Base-by-base conservation (phyloP, 2,888 invertebrate species). In the Deilephila porcellus region DNA sequence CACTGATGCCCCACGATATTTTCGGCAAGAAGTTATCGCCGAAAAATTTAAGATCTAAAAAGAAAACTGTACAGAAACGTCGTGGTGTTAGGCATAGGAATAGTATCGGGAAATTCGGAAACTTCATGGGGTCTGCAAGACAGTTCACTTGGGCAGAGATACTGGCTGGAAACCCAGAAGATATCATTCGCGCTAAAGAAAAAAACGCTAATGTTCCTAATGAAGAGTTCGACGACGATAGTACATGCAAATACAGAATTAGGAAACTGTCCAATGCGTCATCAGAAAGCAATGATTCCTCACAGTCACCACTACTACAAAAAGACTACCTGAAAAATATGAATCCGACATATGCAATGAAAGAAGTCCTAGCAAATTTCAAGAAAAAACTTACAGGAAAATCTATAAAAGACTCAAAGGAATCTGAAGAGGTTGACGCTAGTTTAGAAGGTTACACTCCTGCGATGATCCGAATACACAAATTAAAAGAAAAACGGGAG, bases 301-400 rank as follows among this genome's bases (percentile, higher is more conserved):
- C 85, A 81, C 91, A 89, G 71, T 91, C 91, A 1, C 93, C 90
- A 0, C 79, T 91, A 45, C 83, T 91, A 77, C 94, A 91, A 79
- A 93, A 88, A 86, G 95, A 90, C 85, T 96, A 90, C 80, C 86
- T 96, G 71, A 86, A 90, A 71, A 86, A 87, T n/a, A 79, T 95
- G 74, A 96, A 96, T 82, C 97, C 97, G 0, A 97, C 97, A 0
- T 96, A 96, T 70, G 97, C 97, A 0, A 97, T 97, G 97, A 92
- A 96, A 76, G 96, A 96, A 78, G 96, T 97, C 0, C 90, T 96
- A 73, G 95, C 96, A 60, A 95, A 93, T 82, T 96, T 96, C 81
- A 95, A 95, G 79, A 96, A 96, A 74, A 95, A 95, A 84, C 84
- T 89, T 29, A 74, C 89, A 0, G 91, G 91, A 0, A 73, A 73